Conservation (phyloP, 2,888 invertebrate genomes). For the Lithophane leautieri region DNA sequence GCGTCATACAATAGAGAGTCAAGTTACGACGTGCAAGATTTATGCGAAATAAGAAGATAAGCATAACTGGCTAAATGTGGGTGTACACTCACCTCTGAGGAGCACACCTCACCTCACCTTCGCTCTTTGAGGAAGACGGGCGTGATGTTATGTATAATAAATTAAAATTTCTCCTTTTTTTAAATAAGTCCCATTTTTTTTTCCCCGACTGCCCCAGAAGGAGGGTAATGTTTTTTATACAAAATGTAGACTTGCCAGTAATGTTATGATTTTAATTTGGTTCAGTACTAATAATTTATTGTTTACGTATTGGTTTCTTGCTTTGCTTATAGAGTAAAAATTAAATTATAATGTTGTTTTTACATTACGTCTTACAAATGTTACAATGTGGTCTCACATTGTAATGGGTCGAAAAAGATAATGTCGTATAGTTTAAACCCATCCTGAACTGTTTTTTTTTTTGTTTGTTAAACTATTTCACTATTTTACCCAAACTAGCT, state of each 20-base stretch:
- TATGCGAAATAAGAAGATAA: not conserved
- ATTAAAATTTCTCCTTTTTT: not conserved
- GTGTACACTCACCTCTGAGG: not conserved
- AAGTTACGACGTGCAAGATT: conserved; percentile 18
- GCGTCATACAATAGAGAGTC: conserved; percentile 66
- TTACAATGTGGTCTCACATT: no score
- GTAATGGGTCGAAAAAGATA: not conserved
- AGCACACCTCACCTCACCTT: no score
- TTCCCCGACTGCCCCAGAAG: no score
- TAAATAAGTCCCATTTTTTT: not conserved
- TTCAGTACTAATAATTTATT: not conserved
- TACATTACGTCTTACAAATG: not conserved
- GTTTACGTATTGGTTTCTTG: not conserved
- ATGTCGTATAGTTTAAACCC: not conserved
- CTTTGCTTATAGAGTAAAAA: not conserved
- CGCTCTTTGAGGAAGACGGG: not conserved
- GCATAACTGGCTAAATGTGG: not conserved
- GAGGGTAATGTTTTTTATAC: no score
- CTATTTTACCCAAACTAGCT: not conserved
- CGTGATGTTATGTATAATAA: not conserved
- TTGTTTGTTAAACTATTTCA: not conserved
- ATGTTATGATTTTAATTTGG: not conserved
- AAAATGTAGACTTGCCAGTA: not conserved
- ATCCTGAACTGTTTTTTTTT: not conserved
- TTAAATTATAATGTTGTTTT: not conserved